Evolutionary conservation across 92 coral and sea anemone genomes (phyloP), one percentile per base, ranked within the genome.

Genomic region (Zoanthus gigantus): DNA sequence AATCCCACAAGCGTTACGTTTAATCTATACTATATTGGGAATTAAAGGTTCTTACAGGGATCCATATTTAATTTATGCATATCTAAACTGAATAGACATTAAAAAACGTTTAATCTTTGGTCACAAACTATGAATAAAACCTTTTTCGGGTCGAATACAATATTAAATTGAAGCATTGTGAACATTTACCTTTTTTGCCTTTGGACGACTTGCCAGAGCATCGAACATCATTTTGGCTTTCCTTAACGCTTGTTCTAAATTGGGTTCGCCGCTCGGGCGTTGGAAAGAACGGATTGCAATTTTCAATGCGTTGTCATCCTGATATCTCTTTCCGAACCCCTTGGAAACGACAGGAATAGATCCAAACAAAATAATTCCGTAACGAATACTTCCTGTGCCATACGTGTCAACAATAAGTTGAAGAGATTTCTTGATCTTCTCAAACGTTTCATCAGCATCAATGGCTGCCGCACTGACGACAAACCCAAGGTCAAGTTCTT

Each of bases 401-500:
- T 89, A 95, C 65, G 85, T 78, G 58, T 88, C 96, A 13, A 92
- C 73, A 52, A 96, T 88, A 9, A 91, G 88, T 67, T 86, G 89
- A 10, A 91, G 78, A 79, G 89, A 76, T 76, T 92, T 93, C 89
- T 93, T 93, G 80, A 85, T 81, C 75, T 76, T 78, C 60, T 78
- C 54, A 87, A 89, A 93, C 6, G 98, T 93, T 56, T 77, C 89
- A 8, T 82, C 91, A 0, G 98, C 93, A 31, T 93, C 87, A 18
- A 65, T 31, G 31, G 88, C 92, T 0, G 87, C 88, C 30, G 98
- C 72, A 58, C 95, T 91, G 50, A 94, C 86, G 15, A 92, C 98
- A 58, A 94, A 91, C 29, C 93, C 95, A 65, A 94, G 93, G 32
- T 94, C 98, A 47, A 94, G 86, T 50, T 84, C 93, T 73, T 94